phyloP scores from a whole-genome alignment of 2,113 vertebrate genomes.

The Oncorhynchus tshawytscha region DNA sequence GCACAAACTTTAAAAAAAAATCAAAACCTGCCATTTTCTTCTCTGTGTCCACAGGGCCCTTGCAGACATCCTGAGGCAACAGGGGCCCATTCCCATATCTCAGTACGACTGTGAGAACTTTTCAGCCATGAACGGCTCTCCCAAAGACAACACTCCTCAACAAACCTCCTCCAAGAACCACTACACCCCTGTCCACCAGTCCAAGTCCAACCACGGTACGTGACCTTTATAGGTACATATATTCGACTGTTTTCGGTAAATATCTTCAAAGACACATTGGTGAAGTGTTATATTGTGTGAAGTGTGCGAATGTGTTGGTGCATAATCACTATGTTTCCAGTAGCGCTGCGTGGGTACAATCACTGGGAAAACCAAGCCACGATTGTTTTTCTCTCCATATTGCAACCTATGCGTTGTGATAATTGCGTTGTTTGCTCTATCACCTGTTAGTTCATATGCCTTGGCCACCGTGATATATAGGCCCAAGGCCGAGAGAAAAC shows the following conservation, averaged over 20 bases:
- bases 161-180: slow-evolving; percentile 95
- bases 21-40: not conserved
- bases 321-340: not conserved
- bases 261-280: too few species aligned
- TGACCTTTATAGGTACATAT: not conserved
- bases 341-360: too few species aligned
- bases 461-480: too few species aligned
- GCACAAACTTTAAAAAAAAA: not conserved
- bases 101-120: slow-evolving; percentile 98
- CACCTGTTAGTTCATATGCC: too few species aligned
- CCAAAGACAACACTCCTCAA: slow-evolving; percentile 96
- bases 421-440: too few species aligned
- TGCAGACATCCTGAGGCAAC: slow-evolving; percentile 96
- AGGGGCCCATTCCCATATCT: slow-evolving; percentile 97
- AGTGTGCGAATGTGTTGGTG: not conserved
- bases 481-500: too few species aligned
- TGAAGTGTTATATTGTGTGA: not conserved
- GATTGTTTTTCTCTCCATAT: too few species aligned
- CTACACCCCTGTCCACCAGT: slow-evolving; percentile 90
- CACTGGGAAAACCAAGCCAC: too few species aligned
- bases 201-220: slow-evolving; percentile 90
- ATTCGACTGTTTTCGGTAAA: not conserved
- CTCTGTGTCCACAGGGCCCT: slow-evolving; percentile 81
- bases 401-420: too few species aligned
- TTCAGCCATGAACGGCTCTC: slow-evolving; percentile 93